These are phyloP conservation scores for Drosophila anomalata DNA, from an alignment of 2,888 invertebrate genomes.

Conservation along the genomic window DNA sequence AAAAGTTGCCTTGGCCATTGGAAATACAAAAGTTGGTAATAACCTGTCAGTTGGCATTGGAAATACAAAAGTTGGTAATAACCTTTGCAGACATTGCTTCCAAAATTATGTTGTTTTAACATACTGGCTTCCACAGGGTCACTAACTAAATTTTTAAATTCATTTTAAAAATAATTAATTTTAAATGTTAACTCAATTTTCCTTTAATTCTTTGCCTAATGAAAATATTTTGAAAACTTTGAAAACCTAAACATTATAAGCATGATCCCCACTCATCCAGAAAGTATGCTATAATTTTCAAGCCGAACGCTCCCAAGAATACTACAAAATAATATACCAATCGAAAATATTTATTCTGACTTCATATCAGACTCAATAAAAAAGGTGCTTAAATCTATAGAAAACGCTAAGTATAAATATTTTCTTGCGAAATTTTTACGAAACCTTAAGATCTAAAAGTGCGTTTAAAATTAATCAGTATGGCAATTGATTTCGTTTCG, in stretches of 20 bases:
- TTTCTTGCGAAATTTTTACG: constrained; percentile 26
- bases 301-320: neutral
- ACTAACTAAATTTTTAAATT: no score
- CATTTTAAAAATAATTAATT: no score
- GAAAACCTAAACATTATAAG: neutral
- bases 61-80: neutral
- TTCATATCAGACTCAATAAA: constrained; percentile 59
- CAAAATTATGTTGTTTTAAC: no score
- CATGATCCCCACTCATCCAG: neutral
- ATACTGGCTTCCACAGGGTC: no score
- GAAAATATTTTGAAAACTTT: no score
- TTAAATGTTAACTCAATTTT: no score
- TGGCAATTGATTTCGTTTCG: constrained; percentile 61
- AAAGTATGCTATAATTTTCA: neutral
- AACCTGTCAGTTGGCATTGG: neutral
- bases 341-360: constrained; percentile 73
- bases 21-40: neutral
- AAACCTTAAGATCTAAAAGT: constrained; percentile 48
- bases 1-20: neutral
- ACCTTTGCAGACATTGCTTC: neutral
- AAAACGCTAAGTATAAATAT: constrained; percentile 53
- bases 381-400: constrained; percentile 55
- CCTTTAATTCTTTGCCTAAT: no score
- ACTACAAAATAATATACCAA: constrained; percentile 16
- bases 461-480: constrained; percentile 66